Evolutionary conservation across 2,888 invertebrate genomes (phyloP), one percentile per base, ranked within the genome.

Genomic region (Parnassius glacialis): DNA sequence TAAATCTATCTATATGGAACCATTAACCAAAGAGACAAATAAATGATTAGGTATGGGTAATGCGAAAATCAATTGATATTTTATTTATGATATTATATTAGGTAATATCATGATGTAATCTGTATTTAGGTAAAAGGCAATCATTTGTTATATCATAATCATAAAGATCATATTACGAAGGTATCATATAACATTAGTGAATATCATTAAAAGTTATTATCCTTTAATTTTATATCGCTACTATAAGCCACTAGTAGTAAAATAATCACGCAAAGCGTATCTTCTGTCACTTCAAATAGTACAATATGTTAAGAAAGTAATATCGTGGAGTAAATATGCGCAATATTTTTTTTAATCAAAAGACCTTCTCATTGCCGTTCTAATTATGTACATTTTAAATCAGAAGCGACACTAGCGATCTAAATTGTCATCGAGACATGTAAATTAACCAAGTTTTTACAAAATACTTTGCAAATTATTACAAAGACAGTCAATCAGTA

Each of bases 81-180:
- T 57, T 54, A 60, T 55, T 60, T 61, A 56, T 51, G 51, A 52
- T 61, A 54, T 57, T 44, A 58, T 52, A 55, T 52, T 42, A 54
- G 34, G 42, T 10, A 59, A 20, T 42, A 45, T 55, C 41, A 61
- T 44, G 11, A 43, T 59, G 34, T 63, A 47, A 20, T 61, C 11
- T 16, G 52, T 61, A 34, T 20, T 16, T 57, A 61, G 45, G 16
- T 10, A 52, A 57, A 57, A 42, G 11, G 7, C 25, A 54, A 44
- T 54, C 13, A 5, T 58, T 44, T 59, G 53, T 47, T 53, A 34
- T 34, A 34, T 34, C 34, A 34, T 34, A 34, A 34, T 7, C 34
- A 34, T 34, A 34, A 20, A 1, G 20, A 20, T 20, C 20, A 20
- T 20, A 20, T 34, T 34, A 34, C 0, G 34, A 34, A 34, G 7